These are phyloP conservation scores for Eremobia ochroleuca DNA, from an alignment of 2,888 invertebrate genomes.

Conservation along the genomic window DNA sequence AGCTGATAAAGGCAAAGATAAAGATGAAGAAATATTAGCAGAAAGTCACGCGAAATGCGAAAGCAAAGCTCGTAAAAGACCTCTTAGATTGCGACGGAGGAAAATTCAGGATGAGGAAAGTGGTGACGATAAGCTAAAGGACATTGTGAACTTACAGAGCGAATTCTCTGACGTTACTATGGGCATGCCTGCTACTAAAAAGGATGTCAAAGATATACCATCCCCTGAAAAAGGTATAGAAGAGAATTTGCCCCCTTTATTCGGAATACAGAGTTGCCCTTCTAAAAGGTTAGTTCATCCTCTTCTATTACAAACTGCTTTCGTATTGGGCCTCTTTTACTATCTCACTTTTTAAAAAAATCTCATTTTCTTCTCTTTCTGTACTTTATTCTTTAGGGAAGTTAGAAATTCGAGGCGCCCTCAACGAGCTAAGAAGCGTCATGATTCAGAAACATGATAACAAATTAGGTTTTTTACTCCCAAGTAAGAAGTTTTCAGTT, in stretches of 20 bases:
- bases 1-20: constrained; percentile 45
- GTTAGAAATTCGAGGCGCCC: constrained; percentile 56
- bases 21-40: constrained; percentile 61
- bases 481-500: constrained; percentile 55
- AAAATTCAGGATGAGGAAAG: constrained; percentile 74
- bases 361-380: constrained; percentile 41
- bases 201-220: constrained; percentile 78
- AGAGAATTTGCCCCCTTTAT: constrained; percentile 80
- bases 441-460: constrained; percentile 52
- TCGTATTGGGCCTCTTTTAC: not conserved
- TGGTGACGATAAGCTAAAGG: constrained; percentile 78
- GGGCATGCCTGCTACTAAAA: constrained; percentile 78
- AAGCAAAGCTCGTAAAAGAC: constrained; percentile 73
- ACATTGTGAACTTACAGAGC: constrained; percentile 83
- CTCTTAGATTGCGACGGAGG: constrained; percentile 77
- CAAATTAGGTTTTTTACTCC: constrained; percentile 15
- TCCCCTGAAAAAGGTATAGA: constrained; percentile 80
- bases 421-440: constrained; percentile 40
- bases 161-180: constrained; percentile 86
- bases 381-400: constrained; percentile 49
- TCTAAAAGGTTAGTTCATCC: constrained; percentile 80
- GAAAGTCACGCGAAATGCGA: constrained; percentile 75
- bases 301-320: constrained; percentile 6
- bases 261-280: constrained; percentile 84
- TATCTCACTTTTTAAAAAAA: not conserved